Conservation (phyloP, 30 jellyfish, hydroid and myxozoan genomes). For the Haliclystus octoradiatus region DNA sequence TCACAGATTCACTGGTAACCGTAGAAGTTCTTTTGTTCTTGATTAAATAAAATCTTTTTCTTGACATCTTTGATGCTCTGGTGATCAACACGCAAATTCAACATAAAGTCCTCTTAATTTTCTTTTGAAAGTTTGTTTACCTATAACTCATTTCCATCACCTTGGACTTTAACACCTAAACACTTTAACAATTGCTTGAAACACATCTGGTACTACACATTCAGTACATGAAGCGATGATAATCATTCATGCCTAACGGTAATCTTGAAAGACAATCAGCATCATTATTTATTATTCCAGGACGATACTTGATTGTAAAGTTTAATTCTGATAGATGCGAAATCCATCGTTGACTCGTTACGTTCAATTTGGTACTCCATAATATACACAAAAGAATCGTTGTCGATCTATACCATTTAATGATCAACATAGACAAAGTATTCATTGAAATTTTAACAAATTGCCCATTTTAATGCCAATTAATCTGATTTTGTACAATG, state of each 20-base stretch:
- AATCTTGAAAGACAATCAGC: constrained; percentile 42
- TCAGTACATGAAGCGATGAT: constrained; percentile 11
- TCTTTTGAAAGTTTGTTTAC: background rate
- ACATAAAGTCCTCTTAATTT: too few species aligned
- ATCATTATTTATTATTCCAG: constrained; percentile 18
- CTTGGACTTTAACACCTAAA: background rate
- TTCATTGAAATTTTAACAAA: constrained; percentile 32
- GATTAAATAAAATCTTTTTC: constrained; percentile 8
- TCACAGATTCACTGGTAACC: too few species aligned
- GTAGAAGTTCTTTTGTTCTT: background rate
- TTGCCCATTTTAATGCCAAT: constrained; percentile 46
- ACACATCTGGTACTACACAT: constrained; percentile 10
- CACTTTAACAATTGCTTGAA: constrained; percentile 31
- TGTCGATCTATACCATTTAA: constrained; percentile 21
- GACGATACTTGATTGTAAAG: constrained; percentile 35
- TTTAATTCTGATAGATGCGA: constrained; percentile 23
- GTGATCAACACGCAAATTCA: background rate
- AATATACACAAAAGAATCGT: constrained; percentile 19
- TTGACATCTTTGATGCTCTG: constrained; percentile 1
- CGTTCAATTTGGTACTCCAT: constrained; percentile 21
- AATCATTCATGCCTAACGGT: constrained; percentile 1
- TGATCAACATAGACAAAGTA: constrained; percentile 31
- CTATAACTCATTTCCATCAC: constrained; percentile 7
- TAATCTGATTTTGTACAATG: constrained; percentile 35
- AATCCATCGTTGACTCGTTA: constrained; percentile 36